Evolutionary conservation across 2,113 vertebrate genomes (phyloP).

Genomic region (Vulpes lagopus): DNA sequence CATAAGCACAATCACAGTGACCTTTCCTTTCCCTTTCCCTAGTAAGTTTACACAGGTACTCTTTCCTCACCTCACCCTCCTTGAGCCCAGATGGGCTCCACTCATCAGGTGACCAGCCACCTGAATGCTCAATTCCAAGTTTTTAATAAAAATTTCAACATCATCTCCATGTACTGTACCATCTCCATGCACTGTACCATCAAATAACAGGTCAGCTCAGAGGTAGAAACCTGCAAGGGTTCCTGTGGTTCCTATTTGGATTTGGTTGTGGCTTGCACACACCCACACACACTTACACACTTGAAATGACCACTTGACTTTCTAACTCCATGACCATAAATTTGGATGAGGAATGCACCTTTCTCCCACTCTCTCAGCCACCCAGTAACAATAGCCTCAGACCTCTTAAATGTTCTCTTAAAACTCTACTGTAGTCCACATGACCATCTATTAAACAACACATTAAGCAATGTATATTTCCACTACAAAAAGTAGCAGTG

Average conservation of each 20-base stretch:
- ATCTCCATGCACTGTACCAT: not conserved
- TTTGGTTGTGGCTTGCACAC: not conserved
- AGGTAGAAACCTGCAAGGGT: not conserved
- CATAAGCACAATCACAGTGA: not conserved
- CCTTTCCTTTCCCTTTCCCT: not conserved
- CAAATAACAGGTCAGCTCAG: not conserved
- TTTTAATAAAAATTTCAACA: slow-evolving; percentile 3
- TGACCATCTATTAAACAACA: not conserved
- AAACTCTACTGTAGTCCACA: not conserved
- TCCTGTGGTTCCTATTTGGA: not conserved
- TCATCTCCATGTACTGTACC: not conserved
- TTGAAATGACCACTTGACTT: not conserved
- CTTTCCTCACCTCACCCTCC: not conserved
- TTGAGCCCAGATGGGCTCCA: not conserved
- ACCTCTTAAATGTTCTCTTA: not conserved
- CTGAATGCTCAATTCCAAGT: not conserved
- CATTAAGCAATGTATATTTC: not conserved
- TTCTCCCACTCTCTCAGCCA: no score
- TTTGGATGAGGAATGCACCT: not conserved
- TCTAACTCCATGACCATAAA: not conserved
- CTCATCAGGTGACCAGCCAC: not conserved
- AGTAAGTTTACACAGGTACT: not conserved
- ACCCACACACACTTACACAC: not conserved
- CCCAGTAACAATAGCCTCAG: not conserved
- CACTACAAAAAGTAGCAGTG: not conserved